Evolutionary conservation across 2,888 invertebrate species (phyloP).

Genomic region (Leucoma salicis): DNA sequence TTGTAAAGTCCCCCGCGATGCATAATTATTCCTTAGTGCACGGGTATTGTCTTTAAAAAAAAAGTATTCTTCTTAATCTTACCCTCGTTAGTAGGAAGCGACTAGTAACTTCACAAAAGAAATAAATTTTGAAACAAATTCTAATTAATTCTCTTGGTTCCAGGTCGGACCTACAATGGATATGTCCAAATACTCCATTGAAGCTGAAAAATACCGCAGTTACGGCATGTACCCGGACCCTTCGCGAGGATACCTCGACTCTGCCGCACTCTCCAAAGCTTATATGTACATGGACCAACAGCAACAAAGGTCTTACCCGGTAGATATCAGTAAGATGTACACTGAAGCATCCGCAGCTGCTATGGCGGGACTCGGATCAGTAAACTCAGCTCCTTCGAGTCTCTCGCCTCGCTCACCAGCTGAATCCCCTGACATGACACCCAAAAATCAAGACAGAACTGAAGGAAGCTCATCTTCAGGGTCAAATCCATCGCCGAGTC

Average conservation of each 20-base stretch:
- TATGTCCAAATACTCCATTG: slow-evolving; percentile 89
- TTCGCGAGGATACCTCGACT: slow-evolving; percentile 87
- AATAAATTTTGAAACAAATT: too few species aligned
- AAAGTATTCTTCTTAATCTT: too few species aligned
- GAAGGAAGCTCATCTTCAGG: slow-evolving; percentile 83
- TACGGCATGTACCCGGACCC: slow-evolving; percentile 90
- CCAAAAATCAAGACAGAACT: slow-evolving; percentile 75
- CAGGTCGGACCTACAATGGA: slow-evolving; percentile 90
- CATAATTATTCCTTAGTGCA: too few species aligned
- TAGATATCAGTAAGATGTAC: slow-evolving; percentile 86
- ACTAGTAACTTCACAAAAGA: too few species aligned
- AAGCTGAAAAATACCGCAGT: slow-evolving; percentile 88
- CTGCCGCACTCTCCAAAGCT: slow-evolving; percentile 87
- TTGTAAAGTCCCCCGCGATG: too few species aligned
- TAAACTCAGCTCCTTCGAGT: slow-evolving; percentile 71
- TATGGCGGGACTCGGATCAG: slow-evolving; percentile 78
- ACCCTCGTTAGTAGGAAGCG: too few species aligned
- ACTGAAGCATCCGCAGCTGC: slow-evolving; percentile 84
- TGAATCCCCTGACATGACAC: slow-evolving; percentile 81
- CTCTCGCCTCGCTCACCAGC: slow-evolving; percentile 71
- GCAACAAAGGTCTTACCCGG: slow-evolving; percentile 78
- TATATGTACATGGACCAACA: slow-evolving; percentile 89
- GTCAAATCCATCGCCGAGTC: slow-evolving; percentile 84
- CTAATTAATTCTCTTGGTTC: slow-evolving; percentile 48
- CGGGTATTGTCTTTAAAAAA: too few species aligned